A percentile compares a stretch with the other conserved stretches of the same genome.
phyloP scores from a whole-genome alignment of 2,888 invertebrate species.

The Agonopterix alstromeriana region DNA sequence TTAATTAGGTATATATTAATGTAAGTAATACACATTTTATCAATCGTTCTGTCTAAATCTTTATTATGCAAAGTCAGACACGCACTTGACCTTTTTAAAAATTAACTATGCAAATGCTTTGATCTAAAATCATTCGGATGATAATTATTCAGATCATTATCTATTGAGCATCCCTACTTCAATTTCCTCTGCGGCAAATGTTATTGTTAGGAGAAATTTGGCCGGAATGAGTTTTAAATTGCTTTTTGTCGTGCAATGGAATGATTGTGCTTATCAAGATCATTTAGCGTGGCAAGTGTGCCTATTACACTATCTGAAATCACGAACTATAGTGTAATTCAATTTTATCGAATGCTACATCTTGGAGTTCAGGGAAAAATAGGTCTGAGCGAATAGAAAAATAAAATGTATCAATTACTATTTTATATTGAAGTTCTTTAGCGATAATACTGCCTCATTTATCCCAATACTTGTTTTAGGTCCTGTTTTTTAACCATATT shows the following conservation, averaged over 20 bases:
- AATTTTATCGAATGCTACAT: conserved; percentile 8
- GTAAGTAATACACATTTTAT: no score
- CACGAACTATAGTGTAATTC: conserved; percentile 11
- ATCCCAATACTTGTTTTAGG: no score
- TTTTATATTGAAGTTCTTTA: no score
- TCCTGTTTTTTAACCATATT: no score
- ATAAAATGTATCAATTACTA: no score
- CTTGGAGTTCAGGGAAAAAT: background rate
- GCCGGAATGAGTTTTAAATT: conserved; percentile 46
- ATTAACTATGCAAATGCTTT: conserved; percentile 34
- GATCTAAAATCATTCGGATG: conserved; percentile 39
- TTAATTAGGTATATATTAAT: no score
- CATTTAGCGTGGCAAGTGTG: conserved; percentile 11
- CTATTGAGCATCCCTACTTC: conserved; percentile 35
- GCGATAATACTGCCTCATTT: no score
- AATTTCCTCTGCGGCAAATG: conserved; percentile 40
- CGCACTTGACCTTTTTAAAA: no score
- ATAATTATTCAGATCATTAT: conserved; percentile 52
- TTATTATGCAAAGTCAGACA: no score
- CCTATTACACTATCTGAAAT: conserved; percentile 16
- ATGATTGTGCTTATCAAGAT: conserved; percentile 41
- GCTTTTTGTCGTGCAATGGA: conserved; percentile 46
- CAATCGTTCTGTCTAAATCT: no score
- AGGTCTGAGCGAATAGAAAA: no score
- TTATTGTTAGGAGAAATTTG: conserved; percentile 34